Evolutionary conservation across 30 jellyfish, hydroid and myxozoan species (phyloP).

Genomic region (Sanderia malayensis): DNA sequence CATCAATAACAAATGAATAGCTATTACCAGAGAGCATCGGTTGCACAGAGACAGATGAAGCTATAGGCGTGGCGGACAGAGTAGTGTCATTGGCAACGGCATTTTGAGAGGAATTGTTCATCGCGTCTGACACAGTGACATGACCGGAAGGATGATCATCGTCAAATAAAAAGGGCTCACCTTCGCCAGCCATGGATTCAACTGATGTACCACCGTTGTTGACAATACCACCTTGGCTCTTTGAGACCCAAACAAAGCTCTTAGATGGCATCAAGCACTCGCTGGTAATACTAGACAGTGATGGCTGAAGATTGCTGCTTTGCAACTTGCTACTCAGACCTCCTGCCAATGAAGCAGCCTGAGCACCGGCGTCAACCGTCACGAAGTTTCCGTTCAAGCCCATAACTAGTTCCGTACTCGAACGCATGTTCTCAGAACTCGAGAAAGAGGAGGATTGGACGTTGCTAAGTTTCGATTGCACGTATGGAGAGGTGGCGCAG

Average conservation of each 20-base stretch:
- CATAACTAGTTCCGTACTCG: background rate
- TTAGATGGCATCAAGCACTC: background rate
- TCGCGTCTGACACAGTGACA: too few relatives aligned
- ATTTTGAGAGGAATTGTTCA: too few relatives aligned
- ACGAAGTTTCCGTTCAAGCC: background rate
- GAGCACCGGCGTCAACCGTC: background rate
- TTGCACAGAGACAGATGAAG: too few relatives aligned
- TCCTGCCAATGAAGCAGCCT: background rate
- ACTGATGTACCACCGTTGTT: too few relatives aligned
- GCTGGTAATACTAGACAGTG: background rate
- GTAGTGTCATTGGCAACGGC: too few relatives aligned
- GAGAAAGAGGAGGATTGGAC: background rate
- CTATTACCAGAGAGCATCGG: too few relatives aligned
- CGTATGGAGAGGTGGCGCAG: constrained; percentile 20
- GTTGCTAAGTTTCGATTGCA: constrained; percentile 20
- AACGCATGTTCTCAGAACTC: background rate
- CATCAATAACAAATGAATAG: too few relatives aligned
- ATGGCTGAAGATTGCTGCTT: background rate
- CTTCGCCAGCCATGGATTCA: too few relatives aligned
- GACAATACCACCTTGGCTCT: constrained; percentile 3
- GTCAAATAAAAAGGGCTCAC: too few relatives aligned
- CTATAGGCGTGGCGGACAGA: too few relatives aligned
- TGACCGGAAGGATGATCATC: too few relatives aligned
- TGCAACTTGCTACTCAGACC: background rate
- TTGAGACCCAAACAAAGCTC: background rate